Percentiles rank a stretch among this genome's conserved stretches.
Conservation (phyloP, 2,797 vertebrate genomes). For the Clarias fuscus region DNA sequence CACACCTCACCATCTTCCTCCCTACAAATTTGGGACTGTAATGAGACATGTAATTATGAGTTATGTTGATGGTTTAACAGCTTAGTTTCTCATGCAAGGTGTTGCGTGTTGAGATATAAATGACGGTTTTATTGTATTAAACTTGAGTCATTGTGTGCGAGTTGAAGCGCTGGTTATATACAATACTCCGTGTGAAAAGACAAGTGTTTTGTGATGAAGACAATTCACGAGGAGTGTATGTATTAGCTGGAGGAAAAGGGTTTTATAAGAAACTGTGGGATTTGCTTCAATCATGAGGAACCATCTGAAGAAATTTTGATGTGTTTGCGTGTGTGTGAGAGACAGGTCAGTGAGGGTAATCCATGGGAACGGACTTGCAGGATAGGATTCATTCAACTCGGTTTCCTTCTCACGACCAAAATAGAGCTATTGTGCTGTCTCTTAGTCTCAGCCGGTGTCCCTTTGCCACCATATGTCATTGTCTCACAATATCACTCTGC, state of each 20-base stretch:
- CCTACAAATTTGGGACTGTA: conserved; percentile 35
- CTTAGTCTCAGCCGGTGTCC: conserved; percentile 58
- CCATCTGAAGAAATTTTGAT: conserved; percentile 30
- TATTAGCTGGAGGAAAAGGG: background rate
- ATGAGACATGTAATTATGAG: conserved; percentile 47
- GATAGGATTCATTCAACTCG: conserved; percentile 99
- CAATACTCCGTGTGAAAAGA: conserved; percentile 7
- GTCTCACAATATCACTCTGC: conserved; percentile 58
- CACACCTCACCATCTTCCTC: conserved; percentile 29
- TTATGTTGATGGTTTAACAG: conserved; percentile 44
- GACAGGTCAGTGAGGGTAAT: conserved; percentile 82
- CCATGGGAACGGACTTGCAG: conserved; percentile 99
- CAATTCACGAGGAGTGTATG: background rate
- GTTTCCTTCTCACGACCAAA: conserved; percentile 97
- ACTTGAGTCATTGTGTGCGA: conserved; percentile 27
- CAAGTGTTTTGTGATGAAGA: conserved; percentile 2
- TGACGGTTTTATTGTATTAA: conserved; percentile 31
- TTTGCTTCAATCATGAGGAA: conserved; percentile 22
- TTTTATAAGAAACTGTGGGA: conserved; percentile 13
- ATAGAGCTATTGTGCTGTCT: conserved; percentile 99
- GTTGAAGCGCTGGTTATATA: conserved; percentile 34
- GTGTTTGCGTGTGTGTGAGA: conserved; percentile 35
- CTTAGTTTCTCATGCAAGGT: conserved; percentile 48
- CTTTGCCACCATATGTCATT: conserved; percentile 61
- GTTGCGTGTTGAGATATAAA: conserved; percentile 41